phyloP scores from a whole-genome alignment of 2,113 vertebrate genomes.

The Melanerpes formicivorus region DNA sequence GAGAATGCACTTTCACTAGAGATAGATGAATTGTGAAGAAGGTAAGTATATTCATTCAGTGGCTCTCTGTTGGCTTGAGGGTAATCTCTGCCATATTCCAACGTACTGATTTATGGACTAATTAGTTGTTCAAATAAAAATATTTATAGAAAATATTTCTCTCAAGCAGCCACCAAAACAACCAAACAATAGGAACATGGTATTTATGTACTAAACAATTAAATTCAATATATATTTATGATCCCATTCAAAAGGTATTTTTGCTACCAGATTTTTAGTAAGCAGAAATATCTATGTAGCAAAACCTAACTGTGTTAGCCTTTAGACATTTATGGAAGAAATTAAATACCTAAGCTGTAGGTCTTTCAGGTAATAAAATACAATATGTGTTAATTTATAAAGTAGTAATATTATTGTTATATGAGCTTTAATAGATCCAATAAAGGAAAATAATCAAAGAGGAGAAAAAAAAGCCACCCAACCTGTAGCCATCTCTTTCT shows the following conservation, averaged over 20 bases:
- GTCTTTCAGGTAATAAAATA: slow-evolving; percentile 46
- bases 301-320: slow-evolving; percentile 73
- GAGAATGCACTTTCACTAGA: slow-evolving; percentile 26
- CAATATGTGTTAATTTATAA: slow-evolving; percentile 68
- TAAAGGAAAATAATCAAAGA: slow-evolving; percentile 20
- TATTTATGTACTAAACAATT: slow-evolving; percentile 78
- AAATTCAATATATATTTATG: slow-evolving; percentile 88
- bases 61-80: slow-evolving; percentile 64
- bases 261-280: slow-evolving; percentile 68
- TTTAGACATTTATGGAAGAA: slow-evolving; percentile 66
- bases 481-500: slow-evolving; percentile 8
- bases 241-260: slow-evolving; percentile 75
- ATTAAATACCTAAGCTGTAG: slow-evolving; percentile 63
- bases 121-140: slow-evolving; percentile 80
- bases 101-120: slow-evolving; percentile 80
- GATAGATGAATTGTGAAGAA: slow-evolving; percentile 26
- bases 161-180: slow-evolving; percentile 52
- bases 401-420: slow-evolving; percentile 65
- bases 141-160: slow-evolving; percentile 71
- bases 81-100: slow-evolving; percentile 69
- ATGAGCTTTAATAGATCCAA: slow-evolving; percentile 58
- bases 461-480: background rate
- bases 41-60: slow-evolving; percentile 26
- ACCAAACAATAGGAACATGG: slow-evolving; percentile 74
- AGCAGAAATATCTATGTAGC: slow-evolving; percentile 77